Conservation (phyloP, 1,140 invertebrate species). For the Ladona fulva region DNA sequence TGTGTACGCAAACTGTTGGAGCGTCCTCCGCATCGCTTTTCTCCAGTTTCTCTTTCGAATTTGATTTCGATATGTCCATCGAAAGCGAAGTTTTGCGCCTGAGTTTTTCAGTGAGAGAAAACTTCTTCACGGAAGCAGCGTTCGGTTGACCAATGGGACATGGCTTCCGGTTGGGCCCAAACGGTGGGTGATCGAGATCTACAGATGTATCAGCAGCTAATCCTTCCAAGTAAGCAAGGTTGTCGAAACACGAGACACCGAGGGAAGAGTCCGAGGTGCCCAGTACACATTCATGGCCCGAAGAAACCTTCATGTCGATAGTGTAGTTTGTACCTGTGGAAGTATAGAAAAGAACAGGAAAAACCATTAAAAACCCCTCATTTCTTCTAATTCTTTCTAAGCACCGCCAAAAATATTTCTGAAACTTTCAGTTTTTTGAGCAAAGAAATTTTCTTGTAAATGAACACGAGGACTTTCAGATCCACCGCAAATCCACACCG, state of each 20-base stretch:
- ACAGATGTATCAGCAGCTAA: neutral
- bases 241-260: neutral
- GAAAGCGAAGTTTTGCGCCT: neutral
- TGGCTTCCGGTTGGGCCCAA: neutral
- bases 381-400: too few relatives aligned
- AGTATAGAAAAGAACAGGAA: too few relatives aligned
- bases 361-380: too few relatives aligned
- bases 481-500: too few relatives aligned
- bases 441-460: too few relatives aligned
- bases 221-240: neutral
- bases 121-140: neutral
- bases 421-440: too few relatives aligned
- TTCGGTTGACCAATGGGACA: neutral
- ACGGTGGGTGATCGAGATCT: neutral
- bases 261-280: neutral
- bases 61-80: neutral
- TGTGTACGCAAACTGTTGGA: neutral
- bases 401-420: too few relatives aligned
- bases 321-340: neutral
- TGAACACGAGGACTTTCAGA: too few relatives aligned
- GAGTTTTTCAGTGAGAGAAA: neutral
- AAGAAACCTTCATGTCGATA: neutral
- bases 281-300: neutral
- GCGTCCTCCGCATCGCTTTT: neutral
- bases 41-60: neutral